Base-by-base conservation (phyloP, 2,113 vertebrate species). In the Marcusenius ussheri region DNA sequence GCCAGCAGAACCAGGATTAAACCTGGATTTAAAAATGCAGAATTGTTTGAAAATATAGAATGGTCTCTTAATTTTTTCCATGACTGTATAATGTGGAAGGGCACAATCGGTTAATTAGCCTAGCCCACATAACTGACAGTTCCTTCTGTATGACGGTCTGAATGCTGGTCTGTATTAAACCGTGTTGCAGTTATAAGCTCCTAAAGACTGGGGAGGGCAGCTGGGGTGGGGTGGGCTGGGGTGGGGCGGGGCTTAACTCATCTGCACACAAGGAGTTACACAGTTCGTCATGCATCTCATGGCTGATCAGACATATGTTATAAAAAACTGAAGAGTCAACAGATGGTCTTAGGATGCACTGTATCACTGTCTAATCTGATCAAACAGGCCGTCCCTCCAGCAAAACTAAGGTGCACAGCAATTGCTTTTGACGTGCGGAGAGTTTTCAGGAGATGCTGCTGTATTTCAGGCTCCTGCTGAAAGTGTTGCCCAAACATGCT, bases 331-430 rank as follows among this genome's bases (percentile, higher is more conserved):
- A 53, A 53, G 46, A 87, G 49, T 50, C 85, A 56, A 53, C 85
- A 4, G 27, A 87, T 49, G 85, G 85, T 87, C 85, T 87, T 35
- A 50, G 49, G 24, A 51, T 35, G 85, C 85, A 87, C 85, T 87
- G 49, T 21, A 39, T 87, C 85, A 87, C 85, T 87, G 85, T 35
- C 49, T 87, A 87, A 87, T 87, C 85, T 56, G 85, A 87, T 87
- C 47, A 56, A 87, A 56, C 47, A 86, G 84, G n/a, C n/a, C 27
- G 27, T 87, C 85, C 85, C 50, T 87, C 85, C 47, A 53, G 49
- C 47, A 35, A 87, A 53, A 31, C 10, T 51, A 17, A 13, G 21
- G 49, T 17, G 49, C 50, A 51, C 49, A 87, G 31, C 11, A 87
- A 87, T 87, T 87, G 50, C n/a, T 47, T 87, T 87, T 51, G 85